Conservation (phyloP, 2,113 vertebrate genomes). For the Siphamia tubifer region DNA sequence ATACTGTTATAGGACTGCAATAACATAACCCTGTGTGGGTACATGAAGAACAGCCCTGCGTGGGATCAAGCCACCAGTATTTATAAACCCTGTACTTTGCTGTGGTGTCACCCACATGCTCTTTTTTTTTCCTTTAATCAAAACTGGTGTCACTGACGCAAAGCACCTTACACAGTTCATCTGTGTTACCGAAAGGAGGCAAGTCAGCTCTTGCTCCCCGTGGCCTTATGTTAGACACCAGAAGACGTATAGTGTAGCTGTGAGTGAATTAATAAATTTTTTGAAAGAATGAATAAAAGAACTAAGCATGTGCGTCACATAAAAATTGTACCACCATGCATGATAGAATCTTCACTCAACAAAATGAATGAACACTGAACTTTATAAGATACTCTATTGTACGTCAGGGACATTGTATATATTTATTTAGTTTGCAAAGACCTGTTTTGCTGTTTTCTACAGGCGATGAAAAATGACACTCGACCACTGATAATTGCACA, state of each 20-base stretch:
- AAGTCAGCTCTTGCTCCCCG: neutral
- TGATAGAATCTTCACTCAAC: neutral
- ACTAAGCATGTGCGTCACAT: neutral
- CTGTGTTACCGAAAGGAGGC: neutral
- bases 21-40: conserved; percentile 36
- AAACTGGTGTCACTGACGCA: conserved; percentile 20
- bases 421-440: conserved; percentile 7
- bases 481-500: conserved; percentile 5
- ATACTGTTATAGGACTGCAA: conserved; percentile 22
- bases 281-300: neutral
- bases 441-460: conserved; percentile 1
- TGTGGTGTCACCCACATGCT: conserved; percentile 25
- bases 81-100: conserved; percentile 38
- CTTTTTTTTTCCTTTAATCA: conserved; percentile 20
- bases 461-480: conserved; percentile 17
- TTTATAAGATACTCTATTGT: conserved; percentile 1
- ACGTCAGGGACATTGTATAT: neutral
- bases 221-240: neutral
- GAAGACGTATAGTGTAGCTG: neutral
- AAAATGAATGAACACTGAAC: neutral
- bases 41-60: neutral
- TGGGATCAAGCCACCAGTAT: conserved; percentile 19
- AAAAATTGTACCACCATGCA: neutral
- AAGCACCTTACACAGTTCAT: neutral
- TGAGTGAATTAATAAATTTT: neutral